Evolutionary conservation across 2,113 vertebrate genomes (phyloP).

Genomic region (Taurulus bubalis): DNA sequence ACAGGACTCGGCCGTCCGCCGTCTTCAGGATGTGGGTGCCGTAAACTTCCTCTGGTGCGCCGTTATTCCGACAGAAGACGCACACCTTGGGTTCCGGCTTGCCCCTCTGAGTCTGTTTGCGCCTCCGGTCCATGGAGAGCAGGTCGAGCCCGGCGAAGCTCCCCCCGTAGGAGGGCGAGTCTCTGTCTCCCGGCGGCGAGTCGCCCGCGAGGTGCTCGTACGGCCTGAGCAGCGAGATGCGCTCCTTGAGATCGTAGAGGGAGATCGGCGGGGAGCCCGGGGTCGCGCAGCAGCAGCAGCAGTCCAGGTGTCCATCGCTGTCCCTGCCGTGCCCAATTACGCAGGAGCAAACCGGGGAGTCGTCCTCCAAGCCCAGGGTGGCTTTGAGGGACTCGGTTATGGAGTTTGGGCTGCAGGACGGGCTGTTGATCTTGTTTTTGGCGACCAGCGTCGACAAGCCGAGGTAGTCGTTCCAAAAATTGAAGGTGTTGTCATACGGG

Average conservation of each 20-base stretch:
- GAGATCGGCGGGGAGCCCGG: constrained; percentile 78
- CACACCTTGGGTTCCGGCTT: constrained; percentile 87
- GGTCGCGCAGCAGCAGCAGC: constrained; percentile 69
- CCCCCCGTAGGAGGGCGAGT: constrained; percentile 66
- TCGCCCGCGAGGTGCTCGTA: constrained; percentile 73
- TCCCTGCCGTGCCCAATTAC: constrained; percentile 70
- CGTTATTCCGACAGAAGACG: constrained; percentile 89
- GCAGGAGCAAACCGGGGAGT: constrained; percentile 79
- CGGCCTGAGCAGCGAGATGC: constrained; percentile 81
- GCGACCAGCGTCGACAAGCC: constrained; percentile 84
- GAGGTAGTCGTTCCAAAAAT: constrained; percentile 89
- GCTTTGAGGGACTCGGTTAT: constrained; percentile 86
- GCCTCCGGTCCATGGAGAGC: constrained; percentile 80
- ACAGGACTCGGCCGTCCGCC: constrained; percentile 84
- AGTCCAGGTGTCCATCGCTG: constrained; percentile 74
- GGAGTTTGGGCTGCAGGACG: constrained; percentile 80
- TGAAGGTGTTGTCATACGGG: constrained; percentile 86
- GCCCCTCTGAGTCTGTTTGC: constrained; percentile 75
- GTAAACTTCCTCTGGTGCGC: constrained; percentile 86
- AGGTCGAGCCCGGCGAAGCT: constrained; percentile 78
- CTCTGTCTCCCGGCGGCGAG: constrained; percentile 67
- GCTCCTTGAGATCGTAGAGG: constrained; percentile 83
- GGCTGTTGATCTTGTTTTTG: constrained; percentile 73
- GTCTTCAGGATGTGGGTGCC: constrained; percentile 87
- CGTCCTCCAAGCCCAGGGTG: constrained; percentile 85